Evolutionary conservation across 53 echinoderm and acorn worm genomes (phyloP).

Genomic region (Pentamera pediparva): DNA sequence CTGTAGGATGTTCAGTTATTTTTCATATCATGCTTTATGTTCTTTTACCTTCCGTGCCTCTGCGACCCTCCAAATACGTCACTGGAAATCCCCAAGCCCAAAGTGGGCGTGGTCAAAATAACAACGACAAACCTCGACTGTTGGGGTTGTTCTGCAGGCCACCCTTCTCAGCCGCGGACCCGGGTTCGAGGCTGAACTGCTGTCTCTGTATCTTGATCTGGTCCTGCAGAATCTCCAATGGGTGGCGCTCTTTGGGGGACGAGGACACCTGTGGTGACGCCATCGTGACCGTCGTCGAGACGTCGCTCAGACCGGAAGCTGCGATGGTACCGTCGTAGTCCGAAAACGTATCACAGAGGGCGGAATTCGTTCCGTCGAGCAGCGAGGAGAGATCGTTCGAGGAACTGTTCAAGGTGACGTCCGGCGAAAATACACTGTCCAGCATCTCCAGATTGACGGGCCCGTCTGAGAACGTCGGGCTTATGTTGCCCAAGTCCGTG

Average conservation of each 20-base stretch:
- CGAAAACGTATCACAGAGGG: background rate
- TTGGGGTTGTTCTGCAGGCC: too few species aligned
- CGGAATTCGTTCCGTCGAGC: background rate
- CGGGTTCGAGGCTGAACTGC: constrained; percentile 92
- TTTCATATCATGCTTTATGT: too few species aligned
- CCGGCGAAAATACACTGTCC: constrained; percentile 96
- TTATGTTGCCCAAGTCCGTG: constrained; percentile 16
- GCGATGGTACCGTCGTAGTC: background rate
- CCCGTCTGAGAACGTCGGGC: constrained; percentile 31
- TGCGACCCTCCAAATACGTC: too few species aligned
- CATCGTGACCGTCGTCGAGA: constrained; percentile 40
- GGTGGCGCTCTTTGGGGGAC: constrained; percentile 64
- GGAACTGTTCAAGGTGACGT: constrained; percentile 67
- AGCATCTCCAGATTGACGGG: constrained; percentile 59
- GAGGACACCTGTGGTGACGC: constrained; percentile 16
- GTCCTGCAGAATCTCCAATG: constrained; percentile 88
- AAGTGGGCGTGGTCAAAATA: too few species aligned
- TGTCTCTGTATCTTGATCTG: constrained; percentile 95
- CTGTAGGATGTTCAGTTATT: too few species aligned
- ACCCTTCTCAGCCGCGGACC: too few species aligned
- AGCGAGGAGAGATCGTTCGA: constrained; percentile 49
- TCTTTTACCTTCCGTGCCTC: too few species aligned
- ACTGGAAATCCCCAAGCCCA: too few species aligned
- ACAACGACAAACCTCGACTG: too few species aligned
- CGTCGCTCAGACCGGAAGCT: background rate